Evolutionary conservation across 2,113 vertebrate genomes (phyloP).

Genomic region (Mastomys coucha): DNA sequence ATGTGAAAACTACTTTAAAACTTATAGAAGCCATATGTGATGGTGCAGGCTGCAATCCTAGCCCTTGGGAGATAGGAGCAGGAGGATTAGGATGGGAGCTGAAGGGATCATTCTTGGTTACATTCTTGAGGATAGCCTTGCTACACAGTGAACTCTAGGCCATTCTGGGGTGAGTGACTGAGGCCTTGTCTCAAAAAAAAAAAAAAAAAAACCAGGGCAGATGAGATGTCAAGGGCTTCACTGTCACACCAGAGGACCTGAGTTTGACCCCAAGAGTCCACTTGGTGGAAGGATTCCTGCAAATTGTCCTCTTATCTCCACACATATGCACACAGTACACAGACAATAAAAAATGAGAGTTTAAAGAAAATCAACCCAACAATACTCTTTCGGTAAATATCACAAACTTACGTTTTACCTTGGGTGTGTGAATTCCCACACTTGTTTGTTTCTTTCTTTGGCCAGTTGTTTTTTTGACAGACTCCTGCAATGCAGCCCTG

Average conservation of each 20-base stretch:
- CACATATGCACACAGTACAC: background rate
- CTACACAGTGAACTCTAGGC: background rate
- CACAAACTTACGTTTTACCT: conserved; percentile 29
- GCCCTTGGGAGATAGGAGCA: background rate
- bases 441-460: background rate
- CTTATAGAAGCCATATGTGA: background rate
- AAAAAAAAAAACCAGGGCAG: background rate
- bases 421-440: background rate
- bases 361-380: background rate
- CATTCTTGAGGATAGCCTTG: background rate
- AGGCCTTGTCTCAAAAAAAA: background rate
- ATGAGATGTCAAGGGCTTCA: background rate
- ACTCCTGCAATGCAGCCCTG: background rate
- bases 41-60: background rate
- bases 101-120: no score
- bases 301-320: background rate
- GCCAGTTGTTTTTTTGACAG: background rate
- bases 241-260: no score
- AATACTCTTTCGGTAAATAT: background rate
- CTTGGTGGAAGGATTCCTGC: background rate
- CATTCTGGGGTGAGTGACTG: background rate
- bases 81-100: no score
- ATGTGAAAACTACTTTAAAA: background rate
- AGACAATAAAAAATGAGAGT: background rate
- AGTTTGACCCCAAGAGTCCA: background rate